Percentiles rank a stretch among this genome's conserved stretches.
Evolutionary conservation across 2,888 invertebrate species (phyloP).

Genomic region (Cremastobaeus sp.): DNA sequence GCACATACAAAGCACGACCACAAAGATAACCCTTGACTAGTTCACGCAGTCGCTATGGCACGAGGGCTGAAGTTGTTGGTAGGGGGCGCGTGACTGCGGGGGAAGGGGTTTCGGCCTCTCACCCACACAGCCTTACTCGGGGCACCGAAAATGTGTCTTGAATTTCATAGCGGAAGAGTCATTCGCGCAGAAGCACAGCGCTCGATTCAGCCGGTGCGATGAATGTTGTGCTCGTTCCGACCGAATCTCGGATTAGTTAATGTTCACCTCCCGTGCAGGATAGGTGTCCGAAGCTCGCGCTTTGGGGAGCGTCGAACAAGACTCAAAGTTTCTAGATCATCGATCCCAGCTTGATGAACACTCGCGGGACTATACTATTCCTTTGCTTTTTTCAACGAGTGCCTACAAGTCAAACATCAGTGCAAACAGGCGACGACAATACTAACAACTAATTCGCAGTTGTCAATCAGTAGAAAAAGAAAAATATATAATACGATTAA

Average conservation of each 20-base stretch:
- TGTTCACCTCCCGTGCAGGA: conserved; percentile 64
- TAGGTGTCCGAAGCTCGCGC: conserved; percentile 29
- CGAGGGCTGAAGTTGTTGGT: too few relatives aligned
- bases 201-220: conserved; percentile 60
- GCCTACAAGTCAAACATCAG: conserved; percentile 7
- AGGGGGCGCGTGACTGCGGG: too few relatives aligned
- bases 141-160: conserved; percentile 43
- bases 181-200: conserved; percentile 64
- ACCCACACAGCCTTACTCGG: conserved; percentile 13
- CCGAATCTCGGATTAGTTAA: conserved; percentile 70
- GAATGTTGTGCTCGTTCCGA: conserved; percentile 59
- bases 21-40: neutral
- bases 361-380: neutral
- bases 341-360: neutral
- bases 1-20: conserved; percentile 14
- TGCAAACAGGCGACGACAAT: conserved; percentile 14
- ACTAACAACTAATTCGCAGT: neutral
- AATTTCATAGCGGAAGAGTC: conserved; percentile 39
- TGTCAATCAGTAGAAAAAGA: too few relatives aligned
- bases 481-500: conserved; percentile 17
- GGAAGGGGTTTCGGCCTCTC: conserved; percentile 11
- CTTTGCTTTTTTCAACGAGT: conserved; percentile 5
- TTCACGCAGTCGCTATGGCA: conserved; percentile 49
- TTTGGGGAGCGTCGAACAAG: conserved; percentile 15
- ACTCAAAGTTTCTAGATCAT: conserved; percentile 13